phyloP scores from a whole-genome alignment of 2,113 vertebrate species.

The Verasper variegatus region DNA sequence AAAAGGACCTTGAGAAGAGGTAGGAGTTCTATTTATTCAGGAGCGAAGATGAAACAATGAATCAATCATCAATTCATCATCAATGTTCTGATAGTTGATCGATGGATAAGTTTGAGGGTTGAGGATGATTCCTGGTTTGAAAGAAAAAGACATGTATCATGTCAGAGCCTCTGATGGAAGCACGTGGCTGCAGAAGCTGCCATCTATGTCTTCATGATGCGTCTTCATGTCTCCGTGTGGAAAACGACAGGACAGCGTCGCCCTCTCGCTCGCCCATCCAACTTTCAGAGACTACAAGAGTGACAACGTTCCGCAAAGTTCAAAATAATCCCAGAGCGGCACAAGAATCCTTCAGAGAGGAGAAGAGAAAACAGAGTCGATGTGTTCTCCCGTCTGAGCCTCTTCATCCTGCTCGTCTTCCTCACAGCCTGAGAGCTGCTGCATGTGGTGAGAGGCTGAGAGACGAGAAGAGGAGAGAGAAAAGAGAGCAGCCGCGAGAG shows the following conservation, averaged over 20 bases:
- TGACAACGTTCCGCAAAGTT: neutral
- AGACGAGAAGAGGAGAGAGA: conserved; percentile 21
- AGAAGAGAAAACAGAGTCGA: conserved; percentile 1
- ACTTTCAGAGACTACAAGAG: conserved; percentile 9
- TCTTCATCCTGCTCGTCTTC: conserved; percentile 30
- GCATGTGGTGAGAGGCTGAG: conserved; percentile 43
- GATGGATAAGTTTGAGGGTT: neutral
- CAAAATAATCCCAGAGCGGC: conserved; percentile 8
- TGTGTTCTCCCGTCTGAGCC: conserved; percentile 21
- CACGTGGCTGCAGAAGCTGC: neutral
- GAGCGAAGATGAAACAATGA: too few relatives aligned
- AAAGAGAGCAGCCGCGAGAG: conserved; percentile 17
- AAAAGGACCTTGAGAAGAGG: too few relatives aligned
- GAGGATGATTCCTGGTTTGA: neutral
- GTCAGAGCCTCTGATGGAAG: neutral
- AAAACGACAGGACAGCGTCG: neutral
- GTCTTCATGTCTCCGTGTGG: neutral
- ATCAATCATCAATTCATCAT: too few relatives aligned
- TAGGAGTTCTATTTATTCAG: too few relatives aligned
- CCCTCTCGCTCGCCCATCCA: neutral
- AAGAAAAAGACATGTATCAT: neutral
- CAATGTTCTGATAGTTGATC: too few relatives aligned
- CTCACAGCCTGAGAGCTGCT: conserved; percentile 45
- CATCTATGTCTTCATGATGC: neutral
- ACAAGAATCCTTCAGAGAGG: conserved; percentile 1